Conservation (phyloP, 92 coral and sea anemone species). For the Zoanthus sociatus region DNA sequence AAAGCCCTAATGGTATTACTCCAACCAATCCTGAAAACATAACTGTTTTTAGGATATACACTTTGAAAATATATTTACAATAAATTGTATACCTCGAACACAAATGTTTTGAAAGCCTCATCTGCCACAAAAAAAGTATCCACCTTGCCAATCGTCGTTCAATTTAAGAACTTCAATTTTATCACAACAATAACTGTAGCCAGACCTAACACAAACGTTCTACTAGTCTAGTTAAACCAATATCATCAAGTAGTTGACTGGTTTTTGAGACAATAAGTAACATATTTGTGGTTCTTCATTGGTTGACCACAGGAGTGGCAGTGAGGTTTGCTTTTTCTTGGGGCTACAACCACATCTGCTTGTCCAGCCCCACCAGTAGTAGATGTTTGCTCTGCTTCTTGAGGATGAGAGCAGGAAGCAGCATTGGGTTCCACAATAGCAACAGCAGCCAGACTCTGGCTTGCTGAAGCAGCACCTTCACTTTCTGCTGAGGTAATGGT, state of each 20-base stretch:
- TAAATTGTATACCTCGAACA: not conserved
- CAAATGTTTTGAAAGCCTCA: constrained; percentile 2
- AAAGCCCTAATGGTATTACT: not conserved
- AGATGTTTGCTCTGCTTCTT: constrained; percentile 12
- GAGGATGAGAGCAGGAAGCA: constrained; percentile 5
- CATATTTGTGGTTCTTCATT: not conserved
- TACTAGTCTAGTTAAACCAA: not conserved
- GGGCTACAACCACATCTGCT: constrained; percentile 7
- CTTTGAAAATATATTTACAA: constrained; percentile 11
- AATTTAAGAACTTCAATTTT: constrained; percentile 1
- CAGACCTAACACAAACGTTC: constrained; percentile 5
- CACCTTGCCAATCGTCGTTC: constrained; percentile 1
- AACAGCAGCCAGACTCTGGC: not conserved
- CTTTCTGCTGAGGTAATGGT: constrained; percentile 6
- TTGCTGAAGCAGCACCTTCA: constrained; percentile 1
- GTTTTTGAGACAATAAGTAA: constrained; percentile 6
- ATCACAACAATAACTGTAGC: constrained; percentile 4
- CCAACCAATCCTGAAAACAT: constrained; percentile 1
- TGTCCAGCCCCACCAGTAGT: constrained; percentile 6
- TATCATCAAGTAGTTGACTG: constrained; percentile 8
- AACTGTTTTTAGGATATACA: constrained; percentile 1
- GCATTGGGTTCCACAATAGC: not conserved
- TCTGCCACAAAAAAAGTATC: constrained; percentile 2
- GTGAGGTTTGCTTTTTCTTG: constrained; percentile 4
- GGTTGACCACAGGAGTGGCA: constrained; percentile 12